Conservation (phyloP, 2,797 vertebrate genomes). For the Anolis apletophallus region DNA sequence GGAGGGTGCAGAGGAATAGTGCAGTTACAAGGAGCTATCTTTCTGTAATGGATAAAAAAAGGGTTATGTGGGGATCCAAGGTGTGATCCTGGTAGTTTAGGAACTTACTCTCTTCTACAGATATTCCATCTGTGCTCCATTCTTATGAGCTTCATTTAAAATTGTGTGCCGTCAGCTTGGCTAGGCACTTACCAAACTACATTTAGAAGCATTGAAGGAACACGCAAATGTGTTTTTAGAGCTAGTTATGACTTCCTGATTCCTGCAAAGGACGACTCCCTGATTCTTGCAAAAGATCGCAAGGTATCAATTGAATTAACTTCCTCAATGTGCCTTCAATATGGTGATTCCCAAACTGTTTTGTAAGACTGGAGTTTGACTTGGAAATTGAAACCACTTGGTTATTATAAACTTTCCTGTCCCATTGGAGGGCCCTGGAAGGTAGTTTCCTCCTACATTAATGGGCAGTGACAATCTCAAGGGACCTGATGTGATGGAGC, state of each 20-base stretch:
- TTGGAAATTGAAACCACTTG: background rate
- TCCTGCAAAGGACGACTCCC: background rate
- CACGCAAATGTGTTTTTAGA: background rate
- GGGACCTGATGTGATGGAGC: background rate
- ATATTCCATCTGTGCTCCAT: background rate
- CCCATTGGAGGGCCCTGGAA: background rate
- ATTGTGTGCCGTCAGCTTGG: conserved; percentile 24
- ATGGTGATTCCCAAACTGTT: background rate
- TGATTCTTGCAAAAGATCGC: background rate
- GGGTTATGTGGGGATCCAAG: conserved; percentile 30
- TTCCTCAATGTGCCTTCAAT: background rate
- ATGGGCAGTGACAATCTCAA: background rate
- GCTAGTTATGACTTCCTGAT: background rate
- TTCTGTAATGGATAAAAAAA: conserved; percentile 18
- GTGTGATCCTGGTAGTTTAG: conserved; percentile 1
- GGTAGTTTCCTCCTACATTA: too few relatives aligned
- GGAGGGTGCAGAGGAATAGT: background rate
- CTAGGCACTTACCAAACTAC: background rate
- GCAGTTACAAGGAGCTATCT: background rate
- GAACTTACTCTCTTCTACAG: conserved; percentile 18
- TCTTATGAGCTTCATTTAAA: background rate
- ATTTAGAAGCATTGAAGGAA: background rate
- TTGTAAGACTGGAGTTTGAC: background rate
- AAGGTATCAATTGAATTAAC: background rate
- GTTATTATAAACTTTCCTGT: background rate